Percentiles rank a stretch among this genome's conserved stretches.
These are phyloP conservation scores for Phataginus tricuspis DNA, from an alignment of 2,797 vertebrate species.

Conservation along the genomic window DNA sequence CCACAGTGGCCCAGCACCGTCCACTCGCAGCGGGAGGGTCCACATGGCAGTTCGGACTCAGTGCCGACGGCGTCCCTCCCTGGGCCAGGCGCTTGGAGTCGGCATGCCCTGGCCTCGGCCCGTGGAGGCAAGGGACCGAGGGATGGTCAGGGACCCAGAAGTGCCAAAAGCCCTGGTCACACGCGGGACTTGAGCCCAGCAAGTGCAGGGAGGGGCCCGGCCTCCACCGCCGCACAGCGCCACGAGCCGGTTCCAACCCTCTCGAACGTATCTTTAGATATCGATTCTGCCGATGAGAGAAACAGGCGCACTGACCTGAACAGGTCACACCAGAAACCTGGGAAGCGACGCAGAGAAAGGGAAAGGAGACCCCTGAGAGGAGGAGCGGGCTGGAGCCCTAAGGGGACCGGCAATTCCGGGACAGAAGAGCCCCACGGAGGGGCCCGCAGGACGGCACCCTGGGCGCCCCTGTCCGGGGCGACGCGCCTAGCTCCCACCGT, in stretches of 20 bases:
- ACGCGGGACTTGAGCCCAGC: too few species aligned
- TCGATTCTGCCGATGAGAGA: background rate
- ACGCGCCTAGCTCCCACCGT: conserved; percentile 79
- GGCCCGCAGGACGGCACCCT: background rate
- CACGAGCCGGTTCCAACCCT: background rate
- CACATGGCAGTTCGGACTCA: background rate
- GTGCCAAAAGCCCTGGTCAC: background rate
- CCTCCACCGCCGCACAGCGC: fast-evolving
- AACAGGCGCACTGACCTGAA: background rate
- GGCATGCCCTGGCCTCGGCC: background rate
- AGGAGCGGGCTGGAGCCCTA: too few species aligned
- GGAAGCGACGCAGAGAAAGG: background rate
- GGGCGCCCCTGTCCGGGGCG: fast-evolving
- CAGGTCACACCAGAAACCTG: background rate
- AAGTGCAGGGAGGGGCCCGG: too few species aligned
- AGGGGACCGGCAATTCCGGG: background rate
- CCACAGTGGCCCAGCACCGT: background rate
- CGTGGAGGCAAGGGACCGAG: background rate
- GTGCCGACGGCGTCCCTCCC: fast-evolving
- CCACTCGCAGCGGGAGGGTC: too few species aligned
- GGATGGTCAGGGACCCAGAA: background rate
- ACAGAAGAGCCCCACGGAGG: background rate
- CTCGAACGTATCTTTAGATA: background rate
- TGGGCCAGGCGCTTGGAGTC: background rate
- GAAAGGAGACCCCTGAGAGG: background rate